A percentile compares a stretch with the other conserved stretches of the same genome.
Conservation (phyloP, 2,888 invertebrate species). For the Selenia dentaria region DNA sequence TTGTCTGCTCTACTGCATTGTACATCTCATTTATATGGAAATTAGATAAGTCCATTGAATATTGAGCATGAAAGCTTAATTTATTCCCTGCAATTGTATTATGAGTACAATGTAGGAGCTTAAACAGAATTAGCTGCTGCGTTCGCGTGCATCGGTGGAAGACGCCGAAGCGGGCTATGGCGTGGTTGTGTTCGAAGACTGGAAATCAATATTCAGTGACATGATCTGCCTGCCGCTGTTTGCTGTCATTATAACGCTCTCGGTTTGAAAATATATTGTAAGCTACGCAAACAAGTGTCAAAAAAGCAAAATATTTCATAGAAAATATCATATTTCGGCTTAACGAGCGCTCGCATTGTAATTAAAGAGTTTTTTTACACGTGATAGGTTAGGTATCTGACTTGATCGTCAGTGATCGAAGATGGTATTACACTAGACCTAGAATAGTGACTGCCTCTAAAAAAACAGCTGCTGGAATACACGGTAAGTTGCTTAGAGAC, state of each 20-base stretch:
- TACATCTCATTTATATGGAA: slow-evolving; percentile 21
- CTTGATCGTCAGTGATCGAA: too few species aligned
- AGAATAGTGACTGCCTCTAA: too few species aligned
- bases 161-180: neutral
- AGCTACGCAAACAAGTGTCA: neutral
- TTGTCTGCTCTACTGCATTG: slow-evolving; percentile 1
- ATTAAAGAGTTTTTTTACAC: too few species aligned
- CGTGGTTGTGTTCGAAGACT: slow-evolving; percentile 36
- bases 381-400: too few species aligned
- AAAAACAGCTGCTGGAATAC: too few species aligned
- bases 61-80: slow-evolving; percentile 20
- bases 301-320: too few species aligned
- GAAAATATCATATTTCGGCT: too few species aligned
- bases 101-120: slow-evolving; percentile 29
- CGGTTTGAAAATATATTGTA: slow-evolving; percentile 12
- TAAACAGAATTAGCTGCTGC: slow-evolving; percentile 28
- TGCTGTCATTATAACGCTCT: slow-evolving; percentile 7
- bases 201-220: slow-evolving; percentile 44
- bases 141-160: slow-evolving; percentile 22
- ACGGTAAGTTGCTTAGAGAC: too few species aligned
- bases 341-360: too few species aligned
- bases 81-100: slow-evolving; percentile 24
- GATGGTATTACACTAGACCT: too few species aligned
- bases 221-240: slow-evolving; percentile 28
- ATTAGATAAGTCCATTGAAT: slow-evolving; percentile 19